These are phyloP conservation scores for Lampropteryx suffumata DNA, from an alignment of 2,888 invertebrate genomes.

Conservation along the genomic window DNA sequence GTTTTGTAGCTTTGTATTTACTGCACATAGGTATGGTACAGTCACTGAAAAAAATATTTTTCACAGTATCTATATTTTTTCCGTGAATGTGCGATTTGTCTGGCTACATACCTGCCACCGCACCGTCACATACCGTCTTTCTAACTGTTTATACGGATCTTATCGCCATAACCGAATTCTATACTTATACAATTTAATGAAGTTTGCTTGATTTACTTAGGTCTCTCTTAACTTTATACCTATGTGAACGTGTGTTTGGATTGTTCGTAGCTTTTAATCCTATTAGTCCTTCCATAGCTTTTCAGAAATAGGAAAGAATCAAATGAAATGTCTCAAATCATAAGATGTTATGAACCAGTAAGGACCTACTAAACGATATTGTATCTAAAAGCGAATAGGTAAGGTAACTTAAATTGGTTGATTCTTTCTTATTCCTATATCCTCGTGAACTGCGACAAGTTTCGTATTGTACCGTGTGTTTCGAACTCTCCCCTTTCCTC, in stretches of 20 bases:
- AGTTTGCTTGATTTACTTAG: conserved; percentile 47
- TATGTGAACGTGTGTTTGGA: conserved; percentile 28
- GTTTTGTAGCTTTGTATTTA: conserved; percentile 16
- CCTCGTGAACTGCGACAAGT: conserved; percentile 9
- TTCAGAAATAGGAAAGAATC: conserved; percentile 3
- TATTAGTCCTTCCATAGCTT: conserved; percentile 11
- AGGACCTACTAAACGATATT: no score
- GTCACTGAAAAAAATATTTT: conserved; percentile 6
- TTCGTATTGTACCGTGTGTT: conserved; percentile 3
- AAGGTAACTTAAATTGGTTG: neutral
- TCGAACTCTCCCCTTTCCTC: neutral
- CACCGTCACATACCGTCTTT: conserved; percentile 24
- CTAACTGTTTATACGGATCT: conserved; percentile 46
- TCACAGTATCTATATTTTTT: neutral
- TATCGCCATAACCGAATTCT: conserved; percentile 65
- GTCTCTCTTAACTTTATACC: conserved; percentile 25
- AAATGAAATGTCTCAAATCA: no score
- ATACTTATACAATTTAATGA: conserved; percentile 45
- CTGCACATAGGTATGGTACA: conserved; percentile 16
- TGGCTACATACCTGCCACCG: conserved; percentile 5
- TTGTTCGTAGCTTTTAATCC: conserved; percentile 18
- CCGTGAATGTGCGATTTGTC: conserved; percentile 9
- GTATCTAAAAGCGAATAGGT: no score
- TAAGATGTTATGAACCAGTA: no score
- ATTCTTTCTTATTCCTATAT: conserved; percentile 5